phyloP scores from a whole-genome alignment of 92 coral and sea anemone species.

The Isaurus tuberculatus region DNA sequence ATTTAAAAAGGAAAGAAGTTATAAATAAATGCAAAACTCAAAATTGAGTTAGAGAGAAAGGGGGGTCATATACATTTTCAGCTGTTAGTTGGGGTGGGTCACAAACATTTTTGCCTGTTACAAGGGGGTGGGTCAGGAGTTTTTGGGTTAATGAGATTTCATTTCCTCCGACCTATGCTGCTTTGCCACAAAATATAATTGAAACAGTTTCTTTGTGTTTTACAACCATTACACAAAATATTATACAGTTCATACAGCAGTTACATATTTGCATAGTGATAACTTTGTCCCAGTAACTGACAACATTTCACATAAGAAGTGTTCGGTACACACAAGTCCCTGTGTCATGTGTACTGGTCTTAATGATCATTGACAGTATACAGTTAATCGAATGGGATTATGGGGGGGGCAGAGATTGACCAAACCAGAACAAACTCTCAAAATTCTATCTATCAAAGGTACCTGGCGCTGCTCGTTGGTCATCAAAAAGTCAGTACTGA shows the following conservation, averaged over 20 bases:
- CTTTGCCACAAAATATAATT: conserved; percentile 8
- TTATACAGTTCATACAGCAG: conserved; percentile 10
- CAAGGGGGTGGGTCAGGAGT: conserved; percentile 7
- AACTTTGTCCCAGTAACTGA: conserved; percentile 10
- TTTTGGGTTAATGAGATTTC: neutral
- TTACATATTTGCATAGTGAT: conserved; percentile 8
- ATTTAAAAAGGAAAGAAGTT: no score
- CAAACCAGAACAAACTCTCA: no score
- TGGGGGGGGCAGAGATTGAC: no score
- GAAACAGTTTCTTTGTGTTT: conserved; percentile 8
- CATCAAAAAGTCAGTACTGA: no score
- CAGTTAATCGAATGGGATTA: no score
- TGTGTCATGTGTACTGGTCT: no score
- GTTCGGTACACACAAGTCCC: no score
- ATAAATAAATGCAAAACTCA: neutral
- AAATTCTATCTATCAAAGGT: no score
- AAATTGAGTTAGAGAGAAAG: neutral
- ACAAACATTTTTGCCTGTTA: conserved; percentile 3
- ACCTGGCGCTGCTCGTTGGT: no score
- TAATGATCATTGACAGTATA: no score
- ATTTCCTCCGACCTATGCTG: conserved; percentile 13
- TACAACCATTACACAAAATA: conserved; percentile 5
- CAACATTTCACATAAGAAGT: neutral
- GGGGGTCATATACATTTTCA: conserved; percentile 14
- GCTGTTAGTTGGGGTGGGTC: conserved; percentile 13